Evolutionary conservation across 2,888 invertebrate genomes (phyloP).

Genomic region (Lepidocyrtinus sp.): DNA sequence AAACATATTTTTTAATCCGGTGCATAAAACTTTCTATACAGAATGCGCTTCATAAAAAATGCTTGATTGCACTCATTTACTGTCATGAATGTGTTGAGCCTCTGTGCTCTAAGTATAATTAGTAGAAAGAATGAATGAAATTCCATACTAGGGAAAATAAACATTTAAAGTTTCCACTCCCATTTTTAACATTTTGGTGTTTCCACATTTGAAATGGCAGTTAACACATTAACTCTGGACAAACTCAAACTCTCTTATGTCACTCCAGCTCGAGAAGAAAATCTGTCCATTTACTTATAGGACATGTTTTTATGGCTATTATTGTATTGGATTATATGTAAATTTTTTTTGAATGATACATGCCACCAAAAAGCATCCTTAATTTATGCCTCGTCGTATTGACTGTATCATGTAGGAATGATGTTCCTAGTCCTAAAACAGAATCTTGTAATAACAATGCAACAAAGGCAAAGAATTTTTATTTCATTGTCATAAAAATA

Average conservation of each 20-base stretch:
- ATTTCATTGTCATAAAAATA: conserved; percentile 42
- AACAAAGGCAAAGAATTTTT: conserved; percentile 18
- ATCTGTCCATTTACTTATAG: conserved; percentile 10
- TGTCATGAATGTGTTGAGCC: no score
- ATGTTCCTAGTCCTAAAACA: conserved; percentile 30
- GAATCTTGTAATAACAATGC: conserved; percentile 24
- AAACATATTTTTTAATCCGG: not conserved
- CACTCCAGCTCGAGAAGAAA: not conserved
- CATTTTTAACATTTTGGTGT: not conserved
- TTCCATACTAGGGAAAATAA: conserved; percentile 4
- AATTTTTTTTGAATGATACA: not conserved
- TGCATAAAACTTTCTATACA: not conserved
- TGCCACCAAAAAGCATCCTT: conserved; percentile 8
- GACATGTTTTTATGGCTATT: conserved; percentile 8
- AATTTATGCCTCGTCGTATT: not conserved
- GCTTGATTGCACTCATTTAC: no score
- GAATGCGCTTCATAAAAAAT: no score
- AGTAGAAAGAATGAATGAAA: not conserved
- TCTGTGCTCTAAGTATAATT: no score
- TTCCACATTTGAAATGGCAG: not conserved
- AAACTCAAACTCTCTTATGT: no score
- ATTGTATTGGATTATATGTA: conserved; percentile 1
- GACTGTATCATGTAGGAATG: conserved; percentile 1
- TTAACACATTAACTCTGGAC: no score
- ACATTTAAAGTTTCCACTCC: conserved; percentile 2